Base-by-base conservation (phyloP, 1,140 invertebrate species). In the Papilio glaucus region DNA sequence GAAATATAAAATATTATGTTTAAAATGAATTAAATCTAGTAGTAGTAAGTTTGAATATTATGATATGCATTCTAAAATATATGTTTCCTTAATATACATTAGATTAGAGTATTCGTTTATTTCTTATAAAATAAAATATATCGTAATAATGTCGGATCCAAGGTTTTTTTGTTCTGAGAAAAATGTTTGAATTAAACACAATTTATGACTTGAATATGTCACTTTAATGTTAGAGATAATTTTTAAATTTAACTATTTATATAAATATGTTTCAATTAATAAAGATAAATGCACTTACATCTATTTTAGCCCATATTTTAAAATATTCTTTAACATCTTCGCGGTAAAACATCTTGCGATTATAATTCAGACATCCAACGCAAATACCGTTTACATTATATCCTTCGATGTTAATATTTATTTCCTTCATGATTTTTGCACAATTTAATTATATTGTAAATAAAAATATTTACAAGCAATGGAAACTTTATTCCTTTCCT, bases 331-430 rank as follows among this genome's bases (percentile, higher is more conserved):
- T 88, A 0, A 90, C 76, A 57, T 83, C 77, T 4, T 82, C 69
- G 24, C 67, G 41, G 42, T 87, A 87, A 73, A 77, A 87, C 90
- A 92, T 92, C 71, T 80, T 85, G 5, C 90, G 84, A 62, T 90
- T 87, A 61, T 90, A 88, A 65, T 90, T 88, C 12, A 92, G 80
- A 77, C 90, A 92, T 7, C 83, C 87, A 6, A 92, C 89, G 65
- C 90, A 92, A 71, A 92, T 89, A 0, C 90, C 91, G 60, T 93
- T 93, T 4, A 90, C 91, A 83, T 93, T 93, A 67, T 87, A 93
- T 12, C 91, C 91, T 73, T 93, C 91, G 7, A 93, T 92, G 80
- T 93, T 91, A 72, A 91, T 93, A 61, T 93, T 87, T 8, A 93
- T 87, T 84, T 91, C 89, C 69, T 83, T 87, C 89, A 91, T 91